Conservation (phyloP, 2,113 vertebrate species). For the Saguinus imperator region DNA sequence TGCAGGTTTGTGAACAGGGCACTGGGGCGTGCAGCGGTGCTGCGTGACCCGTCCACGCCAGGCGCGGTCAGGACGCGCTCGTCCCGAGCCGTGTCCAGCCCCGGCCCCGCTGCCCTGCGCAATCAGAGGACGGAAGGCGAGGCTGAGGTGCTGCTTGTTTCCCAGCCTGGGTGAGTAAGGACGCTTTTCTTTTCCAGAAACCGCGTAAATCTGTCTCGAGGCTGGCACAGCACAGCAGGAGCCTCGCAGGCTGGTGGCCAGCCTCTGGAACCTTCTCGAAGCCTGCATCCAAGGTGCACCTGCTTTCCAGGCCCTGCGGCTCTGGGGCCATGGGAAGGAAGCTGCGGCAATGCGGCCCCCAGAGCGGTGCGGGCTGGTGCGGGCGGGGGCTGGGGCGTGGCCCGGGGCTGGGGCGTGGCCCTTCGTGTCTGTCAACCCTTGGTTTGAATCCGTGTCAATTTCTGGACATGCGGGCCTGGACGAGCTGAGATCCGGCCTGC, state of each 20-base stretch:
- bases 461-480: not conserved
- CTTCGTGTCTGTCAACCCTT: too few species aligned
- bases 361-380: too few species aligned
- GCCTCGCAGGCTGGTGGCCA: not conserved
- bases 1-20: not conserved
- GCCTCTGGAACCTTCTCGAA: not conserved
- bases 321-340: too few species aligned
- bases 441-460: not conserved
- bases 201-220: not conserved
- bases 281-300: accelerated
- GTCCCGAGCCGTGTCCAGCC: too few species aligned
- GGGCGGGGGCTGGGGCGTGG: too few species aligned
- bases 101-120: not conserved
- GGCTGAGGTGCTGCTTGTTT: not conserved
- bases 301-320: too few species aligned
- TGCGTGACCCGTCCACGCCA: not conserved
- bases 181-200: not conserved
- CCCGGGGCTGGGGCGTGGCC: too few species aligned
- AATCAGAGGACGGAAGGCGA: not conserved
- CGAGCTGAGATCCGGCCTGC: not conserved
- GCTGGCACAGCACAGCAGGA: not conserved
- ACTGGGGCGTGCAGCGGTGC: not conserved
- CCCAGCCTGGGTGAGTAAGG: not conserved
- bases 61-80: not conserved
- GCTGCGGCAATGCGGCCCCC: too few species aligned